A percentile compares a stretch with the other conserved stretches of the same genome.
These are phyloP conservation scores for Columba guinea DNA, from an alignment of 2,797 vertebrate species.

Conservation along the genomic window DNA sequence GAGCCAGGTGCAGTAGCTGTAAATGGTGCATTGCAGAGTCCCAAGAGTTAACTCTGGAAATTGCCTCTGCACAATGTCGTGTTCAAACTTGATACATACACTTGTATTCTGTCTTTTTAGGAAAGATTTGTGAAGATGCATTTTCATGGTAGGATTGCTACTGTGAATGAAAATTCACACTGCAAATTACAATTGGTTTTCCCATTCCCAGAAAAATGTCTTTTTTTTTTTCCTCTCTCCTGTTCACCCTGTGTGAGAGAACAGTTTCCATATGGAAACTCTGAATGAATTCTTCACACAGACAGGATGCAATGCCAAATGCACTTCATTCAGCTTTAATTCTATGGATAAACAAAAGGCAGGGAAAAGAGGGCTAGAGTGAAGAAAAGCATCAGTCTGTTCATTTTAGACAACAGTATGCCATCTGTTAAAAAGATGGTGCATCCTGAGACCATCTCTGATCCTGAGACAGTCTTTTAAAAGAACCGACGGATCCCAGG, in stretches of 20 bases:
- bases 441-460: not conserved
- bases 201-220: not conserved
- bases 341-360: not conserved
- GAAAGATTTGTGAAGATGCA: not conserved
- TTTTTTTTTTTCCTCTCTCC: not conserved
- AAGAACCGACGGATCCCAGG: not conserved
- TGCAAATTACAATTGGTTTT: not conserved
- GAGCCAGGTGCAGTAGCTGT: not conserved
- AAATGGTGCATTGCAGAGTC: not conserved
- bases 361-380: not conserved
- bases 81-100: not conserved
- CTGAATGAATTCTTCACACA: not conserved
- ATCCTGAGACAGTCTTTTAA: not conserved
- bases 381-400: not conserved
- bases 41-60: not conserved
- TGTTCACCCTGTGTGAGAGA: not conserved
- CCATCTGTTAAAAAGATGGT: constrained; percentile 3
- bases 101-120: not conserved
- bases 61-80: not conserved
- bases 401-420: not conserved
- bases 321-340: constrained; percentile 6
- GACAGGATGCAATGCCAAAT: not conserved
- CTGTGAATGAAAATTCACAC: not conserved
- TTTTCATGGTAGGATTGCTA: not conserved
- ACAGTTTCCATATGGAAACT: not conserved